Conservation (phyloP, 2,888 invertebrate species). For the Acronicta psi region DNA sequence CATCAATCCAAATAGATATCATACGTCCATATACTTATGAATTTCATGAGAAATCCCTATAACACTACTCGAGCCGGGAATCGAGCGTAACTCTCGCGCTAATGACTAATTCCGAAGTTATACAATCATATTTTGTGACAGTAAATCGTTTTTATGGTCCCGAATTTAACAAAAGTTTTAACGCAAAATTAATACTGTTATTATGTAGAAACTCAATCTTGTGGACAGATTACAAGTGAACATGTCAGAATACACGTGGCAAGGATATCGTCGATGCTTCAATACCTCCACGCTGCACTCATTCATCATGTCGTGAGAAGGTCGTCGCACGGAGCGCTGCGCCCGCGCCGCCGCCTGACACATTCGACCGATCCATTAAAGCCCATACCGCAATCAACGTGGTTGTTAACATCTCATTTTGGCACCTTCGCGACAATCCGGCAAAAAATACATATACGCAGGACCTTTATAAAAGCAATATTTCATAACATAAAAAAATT, state of each 20-base stretch:
- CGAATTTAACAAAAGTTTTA: slow-evolving; percentile 3
- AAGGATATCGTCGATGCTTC: slow-evolving; percentile 55
- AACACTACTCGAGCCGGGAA: too few relatives aligned
- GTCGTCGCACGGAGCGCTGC: slow-evolving; percentile 51
- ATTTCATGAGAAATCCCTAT: too few relatives aligned
- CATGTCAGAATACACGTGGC: slow-evolving; percentile 51
- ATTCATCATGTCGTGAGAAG: slow-evolving; percentile 66
- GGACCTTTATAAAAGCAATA: slow-evolving; percentile 53
- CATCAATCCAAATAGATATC: too few relatives aligned
- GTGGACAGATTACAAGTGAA: slow-evolving; percentile 52
- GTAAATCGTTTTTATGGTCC: neutral
- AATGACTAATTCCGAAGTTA: too few relatives aligned
- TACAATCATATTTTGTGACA: too few relatives aligned
- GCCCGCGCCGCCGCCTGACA: slow-evolving; percentile 20
- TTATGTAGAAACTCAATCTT: slow-evolving; percentile 29
- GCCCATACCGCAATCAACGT: slow-evolving; percentile 33
- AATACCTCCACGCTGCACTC: slow-evolving; percentile 60
- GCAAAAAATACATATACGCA: slow-evolving; percentile 47
- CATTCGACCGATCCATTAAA: slow-evolving; percentile 33
- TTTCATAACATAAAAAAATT: slow-evolving; percentile 57
- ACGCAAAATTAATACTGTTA: slow-evolving; percentile 23
- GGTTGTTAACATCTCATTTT: slow-evolving; percentile 55
- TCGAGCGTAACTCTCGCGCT: too few relatives aligned
- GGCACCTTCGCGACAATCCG: slow-evolving; percentile 53
- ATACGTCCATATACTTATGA: too few relatives aligned